phyloP scores from a whole-genome alignment of 1,140 invertebrate species.

The Drosophila erecta region DNA sequence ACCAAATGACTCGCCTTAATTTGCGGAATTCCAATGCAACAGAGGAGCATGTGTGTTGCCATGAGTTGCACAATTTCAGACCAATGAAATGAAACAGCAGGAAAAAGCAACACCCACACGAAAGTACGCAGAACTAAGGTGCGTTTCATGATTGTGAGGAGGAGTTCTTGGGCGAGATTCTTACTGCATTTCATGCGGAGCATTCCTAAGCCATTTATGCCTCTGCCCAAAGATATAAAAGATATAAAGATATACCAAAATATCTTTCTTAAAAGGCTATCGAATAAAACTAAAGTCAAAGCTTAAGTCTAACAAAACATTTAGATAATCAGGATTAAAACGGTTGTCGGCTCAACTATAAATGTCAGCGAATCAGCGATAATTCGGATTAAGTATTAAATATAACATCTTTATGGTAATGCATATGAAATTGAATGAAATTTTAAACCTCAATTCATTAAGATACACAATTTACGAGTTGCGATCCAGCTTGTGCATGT shows the following conservation, averaged over 20 bases:
- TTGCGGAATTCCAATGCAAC: constrained; percentile 21
- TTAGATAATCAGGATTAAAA: constrained; percentile 4
- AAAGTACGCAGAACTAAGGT: background rate
- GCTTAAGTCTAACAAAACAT: background rate
- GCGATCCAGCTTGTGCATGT: constrained; percentile 2
- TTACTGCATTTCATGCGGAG: background rate
- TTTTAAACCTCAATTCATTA: constrained; percentile 30
- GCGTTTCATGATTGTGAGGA: background rate
- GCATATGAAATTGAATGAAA: constrained; percentile 4
- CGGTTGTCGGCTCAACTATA: constrained; percentile 24
- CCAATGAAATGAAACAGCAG: constrained; percentile 6
- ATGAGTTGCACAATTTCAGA: constrained; percentile 15
- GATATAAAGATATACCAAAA: no score
- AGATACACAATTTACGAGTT: constrained; percentile 27
- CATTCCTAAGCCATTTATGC: no score
- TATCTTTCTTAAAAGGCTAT: no score
- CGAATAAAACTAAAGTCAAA: no score
- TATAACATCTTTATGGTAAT: constrained; percentile 22
- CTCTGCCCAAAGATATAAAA: no score
- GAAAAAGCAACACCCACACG: background rate
- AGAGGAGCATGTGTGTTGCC: background rate
- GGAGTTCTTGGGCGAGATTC: background rate
- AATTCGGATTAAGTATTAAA: constrained; percentile 6
- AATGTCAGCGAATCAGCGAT: constrained; percentile 29
- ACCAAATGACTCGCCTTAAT: constrained; percentile 27